Conservation (phyloP, 2,113 vertebrate genomes). For the Oreocharis arfaki region DNA sequence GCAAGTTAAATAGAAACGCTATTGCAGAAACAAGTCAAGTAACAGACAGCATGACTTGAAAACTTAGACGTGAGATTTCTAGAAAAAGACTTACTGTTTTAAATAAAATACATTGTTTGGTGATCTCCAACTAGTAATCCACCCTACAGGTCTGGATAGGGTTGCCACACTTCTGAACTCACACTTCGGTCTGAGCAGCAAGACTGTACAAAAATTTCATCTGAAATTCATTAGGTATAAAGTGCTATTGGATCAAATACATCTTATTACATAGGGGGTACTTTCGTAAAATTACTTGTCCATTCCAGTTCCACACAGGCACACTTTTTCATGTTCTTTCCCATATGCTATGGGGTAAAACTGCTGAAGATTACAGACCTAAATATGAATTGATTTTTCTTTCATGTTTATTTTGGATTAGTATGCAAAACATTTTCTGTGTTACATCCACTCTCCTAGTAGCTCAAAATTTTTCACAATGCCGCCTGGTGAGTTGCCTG, state of each 20-base stretch:
- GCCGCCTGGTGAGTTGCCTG: not conserved
- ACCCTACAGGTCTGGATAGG: not conserved
- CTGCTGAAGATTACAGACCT: not conserved
- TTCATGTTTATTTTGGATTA: slow-evolving; percentile 27
- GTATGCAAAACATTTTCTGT: not conserved
- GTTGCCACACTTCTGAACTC: not conserved
- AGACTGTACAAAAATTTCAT: not conserved
- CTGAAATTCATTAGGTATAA: not conserved
- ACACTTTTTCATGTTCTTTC: not conserved
- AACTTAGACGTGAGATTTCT: not conserved
- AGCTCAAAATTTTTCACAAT: not conserved
- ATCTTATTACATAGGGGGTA: not conserved
- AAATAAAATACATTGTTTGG: not conserved
- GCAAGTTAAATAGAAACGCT: not conserved
- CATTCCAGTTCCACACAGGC: not conserved
- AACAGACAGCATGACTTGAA: not conserved
- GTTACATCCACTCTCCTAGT: not conserved
- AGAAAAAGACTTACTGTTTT: not conserved
- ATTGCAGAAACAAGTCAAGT: not conserved
- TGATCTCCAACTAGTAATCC: not conserved
- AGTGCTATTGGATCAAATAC: not conserved
- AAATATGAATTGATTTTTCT: not conserved
- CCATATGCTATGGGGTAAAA: not conserved
- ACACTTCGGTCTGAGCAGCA: not conserved
- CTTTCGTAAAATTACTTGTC: not conserved